Conservation (phyloP, 2,113 vertebrate genomes). For the Mobula hypostoma region DNA sequence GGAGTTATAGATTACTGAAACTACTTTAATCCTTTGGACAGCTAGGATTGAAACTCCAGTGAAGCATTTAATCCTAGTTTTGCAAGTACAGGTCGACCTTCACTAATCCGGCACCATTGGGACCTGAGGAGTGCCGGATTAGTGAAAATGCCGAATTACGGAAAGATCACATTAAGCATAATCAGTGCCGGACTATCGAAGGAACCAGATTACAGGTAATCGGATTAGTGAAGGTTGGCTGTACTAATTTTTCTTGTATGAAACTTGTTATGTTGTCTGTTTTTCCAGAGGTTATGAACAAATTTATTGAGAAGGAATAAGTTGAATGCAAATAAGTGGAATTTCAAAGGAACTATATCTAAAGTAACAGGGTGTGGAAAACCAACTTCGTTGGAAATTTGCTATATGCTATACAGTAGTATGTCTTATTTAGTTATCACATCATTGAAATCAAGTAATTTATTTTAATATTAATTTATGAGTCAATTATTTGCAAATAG, state of each 20-base stretch:
- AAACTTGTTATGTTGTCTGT: neutral
- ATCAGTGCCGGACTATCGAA: too few relatives aligned
- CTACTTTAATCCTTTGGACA: neutral
- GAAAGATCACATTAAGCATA: too few relatives aligned
- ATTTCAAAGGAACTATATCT: neutral
- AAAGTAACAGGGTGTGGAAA: neutral
- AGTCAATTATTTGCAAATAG: neutral
- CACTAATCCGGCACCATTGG: too few relatives aligned
- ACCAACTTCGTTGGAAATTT: neutral
- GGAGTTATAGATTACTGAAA: neutral
- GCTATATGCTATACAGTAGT: neutral
- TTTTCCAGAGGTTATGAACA: neutral
- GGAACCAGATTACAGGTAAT: too few relatives aligned
- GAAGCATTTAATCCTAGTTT: neutral
- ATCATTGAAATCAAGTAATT: neutral
- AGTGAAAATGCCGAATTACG: too few relatives aligned
- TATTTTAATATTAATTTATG: neutral
- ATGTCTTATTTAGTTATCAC: too few relatives aligned
- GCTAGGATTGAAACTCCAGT: neutral
- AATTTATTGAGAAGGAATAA: neutral
- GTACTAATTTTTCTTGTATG: neutral
- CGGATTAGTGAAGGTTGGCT: too few relatives aligned
- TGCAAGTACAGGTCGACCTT: too few relatives aligned
- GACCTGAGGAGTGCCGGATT: too few relatives aligned
- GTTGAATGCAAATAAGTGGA: neutral